phyloP scores from a whole-genome alignment of 2,888 invertebrate genomes.

The Caenorhabditis virilis region DNA sequence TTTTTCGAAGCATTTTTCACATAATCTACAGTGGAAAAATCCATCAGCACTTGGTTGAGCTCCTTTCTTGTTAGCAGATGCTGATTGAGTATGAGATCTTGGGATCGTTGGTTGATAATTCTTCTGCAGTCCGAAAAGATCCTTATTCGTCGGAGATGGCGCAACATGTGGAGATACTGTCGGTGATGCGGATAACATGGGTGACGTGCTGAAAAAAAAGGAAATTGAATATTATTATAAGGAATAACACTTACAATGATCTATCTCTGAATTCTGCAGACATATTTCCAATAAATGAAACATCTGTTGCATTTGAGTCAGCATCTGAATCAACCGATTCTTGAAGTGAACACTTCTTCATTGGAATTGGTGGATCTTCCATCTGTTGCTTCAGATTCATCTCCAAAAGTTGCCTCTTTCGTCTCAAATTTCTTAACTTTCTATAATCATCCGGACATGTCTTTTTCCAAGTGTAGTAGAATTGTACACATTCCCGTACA shows the following conservation, averaged over 20 bases:
- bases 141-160: constrained; percentile 23
- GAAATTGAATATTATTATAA: not conserved
- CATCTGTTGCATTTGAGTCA: constrained; percentile 29
- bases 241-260: constrained; percentile 19
- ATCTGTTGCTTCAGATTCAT: constrained; percentile 51
- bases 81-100: constrained; percentile 23
- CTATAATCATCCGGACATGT: constrained; percentile 87
- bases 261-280: constrained; percentile 21
- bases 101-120: constrained; percentile 47
- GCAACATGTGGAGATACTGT: constrained; percentile 16
- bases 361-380: constrained; percentile 16
- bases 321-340: constrained; percentile 33
- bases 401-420: constrained; percentile 73
- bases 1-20: constrained; percentile 67
- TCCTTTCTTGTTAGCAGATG: constrained; percentile 58
- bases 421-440: constrained; percentile 70
- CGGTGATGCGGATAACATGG: constrained; percentile 32
- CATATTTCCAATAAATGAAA: constrained; percentile 16
- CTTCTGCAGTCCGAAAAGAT: constrained; percentile 33
- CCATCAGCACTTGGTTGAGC: constrained; percentile 68
- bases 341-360: constrained; percentile 32
- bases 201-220: constrained; percentile 25
- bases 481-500: constrained; percentile 88
- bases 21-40: constrained; percentile 67
- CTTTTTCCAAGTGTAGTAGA: constrained; percentile 99